Evolutionary conservation across 1,140 invertebrate species (phyloP), one percentile per base, ranked within the genome.

Genomic region (Lerema accius): DNA sequence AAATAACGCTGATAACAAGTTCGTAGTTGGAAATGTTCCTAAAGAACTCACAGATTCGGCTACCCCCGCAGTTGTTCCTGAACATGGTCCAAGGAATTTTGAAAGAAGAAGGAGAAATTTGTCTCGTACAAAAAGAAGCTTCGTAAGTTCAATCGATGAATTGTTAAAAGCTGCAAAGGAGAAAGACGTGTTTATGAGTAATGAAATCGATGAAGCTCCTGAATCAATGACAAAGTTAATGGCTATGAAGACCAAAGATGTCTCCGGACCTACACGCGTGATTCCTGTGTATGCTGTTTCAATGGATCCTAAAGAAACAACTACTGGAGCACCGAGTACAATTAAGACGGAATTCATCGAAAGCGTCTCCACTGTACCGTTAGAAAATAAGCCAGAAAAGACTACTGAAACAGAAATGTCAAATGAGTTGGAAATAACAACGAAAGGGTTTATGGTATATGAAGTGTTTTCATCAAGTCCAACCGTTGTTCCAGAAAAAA

Each of bases 21-120:
- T 93, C 75, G 92, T 93, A 0, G 92, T 93, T n/a, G 92, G 92
- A 6, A 92, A 90, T 73, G 80, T 92, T 42, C 92, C 92, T 9
- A 92, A 92, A 71, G 92, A 92, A 64, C 65, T 92, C 37, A 74
- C 85, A 23, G 89, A 92, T 56, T 85, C 91, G 43, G 90, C 86
- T 40, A 93, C 92, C 6, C 92, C 93, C 0, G 91, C 89, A 13
- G 87, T 92, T 14, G 92, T 93, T 14, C 93, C 92, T 6, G 93
- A 93, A 76, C 92, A 93, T 76, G 93, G 93, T 4, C 93, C 93
- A 1, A 82, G 93, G 73, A 92, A 88, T 11, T 62, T 90, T 67
- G 71, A 90, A 11, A 86, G 89, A 61, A 82, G 73, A 67, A 73
- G 76, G 9, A 80, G 84, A 71, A 71, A 69, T 67, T 48, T 58